phyloP scores from a whole-genome alignment of 2,113 vertebrate genomes.

The Laterallus jamaicensis region DNA sequence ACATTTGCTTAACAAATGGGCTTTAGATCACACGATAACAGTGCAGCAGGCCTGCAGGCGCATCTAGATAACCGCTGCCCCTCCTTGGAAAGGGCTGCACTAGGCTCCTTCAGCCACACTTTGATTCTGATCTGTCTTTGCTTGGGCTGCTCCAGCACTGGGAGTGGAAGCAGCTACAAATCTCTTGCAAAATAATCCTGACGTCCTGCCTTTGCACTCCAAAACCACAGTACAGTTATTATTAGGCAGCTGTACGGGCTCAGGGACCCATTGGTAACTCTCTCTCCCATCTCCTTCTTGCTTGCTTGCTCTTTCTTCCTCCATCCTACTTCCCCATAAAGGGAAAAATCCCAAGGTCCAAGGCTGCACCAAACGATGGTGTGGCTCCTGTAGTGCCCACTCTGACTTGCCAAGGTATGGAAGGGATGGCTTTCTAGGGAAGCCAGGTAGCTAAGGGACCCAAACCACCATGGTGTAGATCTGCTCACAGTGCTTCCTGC shows the following conservation, averaged over 20 bases:
- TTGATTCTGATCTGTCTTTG: background rate
- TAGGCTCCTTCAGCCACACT: background rate
- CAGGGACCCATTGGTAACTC: background rate
- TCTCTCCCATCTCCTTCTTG: background rate
- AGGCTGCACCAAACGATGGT: background rate
- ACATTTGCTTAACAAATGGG: slow-evolving; percentile 65
- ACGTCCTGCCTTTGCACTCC: background rate
- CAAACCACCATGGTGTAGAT: fast-evolving
- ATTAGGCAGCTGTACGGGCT: background rate
- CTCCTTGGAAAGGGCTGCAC: background rate
- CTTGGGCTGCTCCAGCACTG: background rate
- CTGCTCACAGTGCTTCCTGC: fast-evolving
- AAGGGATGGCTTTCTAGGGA: background rate
- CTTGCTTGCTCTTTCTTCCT: background rate
- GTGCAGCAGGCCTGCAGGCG: background rate
- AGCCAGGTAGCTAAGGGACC: background rate
- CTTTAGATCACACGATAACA: slow-evolving; percentile 42
- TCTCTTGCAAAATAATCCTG: background rate
- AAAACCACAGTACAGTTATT: background rate
- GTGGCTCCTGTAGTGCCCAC: background rate
- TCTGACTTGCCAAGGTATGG: background rate
- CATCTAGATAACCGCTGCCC: slow-evolving; percentile 4
- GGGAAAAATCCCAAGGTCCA: background rate
- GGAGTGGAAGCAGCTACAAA: background rate
- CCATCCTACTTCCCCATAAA: background rate